Evolutionary conservation across 2,113 vertebrate species (phyloP), one percentile per base, ranked within the genome.

Genomic region (Urocolius indicus): DNA sequence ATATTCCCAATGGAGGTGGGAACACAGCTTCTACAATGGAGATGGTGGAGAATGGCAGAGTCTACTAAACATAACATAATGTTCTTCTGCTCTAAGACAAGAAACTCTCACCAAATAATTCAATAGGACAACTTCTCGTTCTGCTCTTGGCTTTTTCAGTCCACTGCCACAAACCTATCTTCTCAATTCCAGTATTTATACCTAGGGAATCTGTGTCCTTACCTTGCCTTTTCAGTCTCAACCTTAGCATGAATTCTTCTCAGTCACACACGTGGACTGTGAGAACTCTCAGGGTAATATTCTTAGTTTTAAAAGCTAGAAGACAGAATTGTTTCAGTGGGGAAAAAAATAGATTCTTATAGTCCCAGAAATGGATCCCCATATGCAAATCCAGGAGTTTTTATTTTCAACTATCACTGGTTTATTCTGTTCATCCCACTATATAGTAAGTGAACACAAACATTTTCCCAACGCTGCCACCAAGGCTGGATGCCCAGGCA

Each of bases 271-370:
- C 6, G 27, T 34, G n/a, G 59, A 41, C 78, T 83, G n/a, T 83
- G 36, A 77, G 36, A 87, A 62, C 26, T 58, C 32, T 24, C 16
- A 73, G 26, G 32, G 38, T 15, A 88, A 48, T 71, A 9, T 34
- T 77, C 52, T 58, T 79, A 59, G 23, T 52, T 86, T 67, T 67
- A 57, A 90, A 91, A 84, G 38, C 65, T 66, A 80, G 43, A 90
- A 92, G 65, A 73, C 63, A 90, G 13, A 89, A 63, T 67, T 92
- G 69, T 71, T 92, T 92, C 69, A 91, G 34, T 69, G 68, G 45
- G 38, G 38, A 41, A 41, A 41, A 41, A 41, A 41, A 10, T 41
- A 12, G 38, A 41, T 41, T 41, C 38, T 41, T 41, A 41, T 12
- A 41, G 38, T 41, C 38, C 38, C 38, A 41, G 38, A 41, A 41